Evolutionary conservation across 2,113 vertebrate species (phyloP).

Genomic region (Oxygymnocypris stewartii): DNA sequence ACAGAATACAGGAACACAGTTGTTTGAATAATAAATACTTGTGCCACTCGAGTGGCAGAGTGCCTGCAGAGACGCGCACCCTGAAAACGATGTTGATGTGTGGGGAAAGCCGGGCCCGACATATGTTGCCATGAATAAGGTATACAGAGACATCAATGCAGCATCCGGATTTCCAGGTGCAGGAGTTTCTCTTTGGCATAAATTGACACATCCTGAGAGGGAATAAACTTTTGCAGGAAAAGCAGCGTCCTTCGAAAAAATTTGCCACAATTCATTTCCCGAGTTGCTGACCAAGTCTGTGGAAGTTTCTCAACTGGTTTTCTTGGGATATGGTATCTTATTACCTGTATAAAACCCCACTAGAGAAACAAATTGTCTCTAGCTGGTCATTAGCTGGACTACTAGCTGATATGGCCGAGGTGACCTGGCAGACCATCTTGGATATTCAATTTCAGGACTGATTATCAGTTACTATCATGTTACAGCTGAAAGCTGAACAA

Average conservation of each 20-base stretch:
- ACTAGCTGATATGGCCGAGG: not conserved
- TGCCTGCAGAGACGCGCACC: slow-evolving; percentile 65
- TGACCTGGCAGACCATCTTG: not conserved
- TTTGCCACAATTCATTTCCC: slow-evolving; percentile 15
- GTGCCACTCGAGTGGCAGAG: slow-evolving; percentile 71
- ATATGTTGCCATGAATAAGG: slow-evolving; percentile 58
- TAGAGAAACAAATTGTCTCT: not conserved
- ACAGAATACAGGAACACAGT: slow-evolving; percentile 70
- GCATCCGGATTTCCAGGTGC: slow-evolving; percentile 47
- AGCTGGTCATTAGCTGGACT: slow-evolving; percentile 16
- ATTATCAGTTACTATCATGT: not conserved
- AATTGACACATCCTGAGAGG: slow-evolving; percentile 42
- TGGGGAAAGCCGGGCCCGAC: slow-evolving; percentile 45
- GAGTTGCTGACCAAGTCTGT: slow-evolving; percentile 42
- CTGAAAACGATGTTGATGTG: slow-evolving; percentile 82
- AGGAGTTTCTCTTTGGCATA: slow-evolving; percentile 48
- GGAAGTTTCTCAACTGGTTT: slow-evolving; percentile 27
- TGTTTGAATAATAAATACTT: slow-evolving; percentile 83
- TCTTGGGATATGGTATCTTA: slow-evolving; percentile 1
- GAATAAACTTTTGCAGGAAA: slow-evolving; percentile 37
- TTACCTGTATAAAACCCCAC: not conserved
- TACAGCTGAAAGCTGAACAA: not conserved
- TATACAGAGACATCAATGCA: slow-evolving; percentile 55
- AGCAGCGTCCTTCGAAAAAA: not conserved
- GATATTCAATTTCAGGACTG: not conserved